Conservation (phyloP, 2,113 vertebrate species). For the Channa maculata region DNA sequence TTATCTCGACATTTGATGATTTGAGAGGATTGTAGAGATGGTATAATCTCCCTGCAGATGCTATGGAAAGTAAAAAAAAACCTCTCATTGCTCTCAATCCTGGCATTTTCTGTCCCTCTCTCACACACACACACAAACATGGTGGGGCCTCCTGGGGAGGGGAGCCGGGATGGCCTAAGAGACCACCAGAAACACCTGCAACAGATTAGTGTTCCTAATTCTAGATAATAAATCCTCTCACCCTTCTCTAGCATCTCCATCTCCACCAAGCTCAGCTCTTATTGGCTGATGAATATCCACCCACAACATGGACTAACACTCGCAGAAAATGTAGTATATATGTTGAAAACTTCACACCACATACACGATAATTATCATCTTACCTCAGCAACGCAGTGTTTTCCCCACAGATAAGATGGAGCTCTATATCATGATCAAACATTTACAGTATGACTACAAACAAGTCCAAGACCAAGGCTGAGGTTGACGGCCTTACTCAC, state of each 20-base stretch:
- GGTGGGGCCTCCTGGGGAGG: conserved; percentile 75
- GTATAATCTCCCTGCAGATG: conserved; percentile 41
- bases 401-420: conserved; percentile 18
- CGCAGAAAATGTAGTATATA: too few relatives aligned
- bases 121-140: conserved; percentile 56
- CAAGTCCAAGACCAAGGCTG: conserved; percentile 42
- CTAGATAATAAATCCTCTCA: conserved; percentile 84
- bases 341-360: neutral
- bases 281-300: conserved; percentile 44
- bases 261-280: conserved; percentile 47
- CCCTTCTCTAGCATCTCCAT: conserved; percentile 74
- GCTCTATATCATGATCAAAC: conserved; percentile 60
- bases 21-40: conserved; percentile 44
- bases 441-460: conserved; percentile 52
- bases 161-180: conserved; percentile 69
- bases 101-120: conserved; percentile 28
- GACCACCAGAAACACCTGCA: conserved; percentile 86
- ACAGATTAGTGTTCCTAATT: conserved; percentile 86
- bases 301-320: conserved; percentile 13
- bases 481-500: conserved; percentile 40
- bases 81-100: conserved; percentile 17
- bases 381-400: conserved; percentile 6
- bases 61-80: conserved; percentile 13
- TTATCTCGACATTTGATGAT: conserved; percentile 50
- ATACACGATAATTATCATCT: neutral